phyloP scores from a whole-genome alignment of 1,140 invertebrate species.

The Drosophila grimshawi region DNA sequence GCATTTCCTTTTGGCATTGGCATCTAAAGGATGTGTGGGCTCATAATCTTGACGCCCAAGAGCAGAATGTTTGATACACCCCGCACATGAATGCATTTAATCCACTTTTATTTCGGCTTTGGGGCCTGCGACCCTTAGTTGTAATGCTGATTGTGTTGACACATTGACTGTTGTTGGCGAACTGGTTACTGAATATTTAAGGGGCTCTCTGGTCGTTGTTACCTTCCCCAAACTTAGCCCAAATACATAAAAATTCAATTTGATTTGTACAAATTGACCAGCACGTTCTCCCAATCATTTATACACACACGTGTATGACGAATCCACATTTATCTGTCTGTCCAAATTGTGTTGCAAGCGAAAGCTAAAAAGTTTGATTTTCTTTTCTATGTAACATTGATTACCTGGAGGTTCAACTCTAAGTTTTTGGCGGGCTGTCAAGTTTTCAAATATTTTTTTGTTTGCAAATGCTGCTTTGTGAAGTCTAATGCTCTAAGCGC shows the following conservation, averaged over 20 bases:
- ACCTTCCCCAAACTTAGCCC: conserved; percentile 41
- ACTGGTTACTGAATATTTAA: conserved; percentile 72
- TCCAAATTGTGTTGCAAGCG: background rate
- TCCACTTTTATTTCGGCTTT: conserved; percentile 72
- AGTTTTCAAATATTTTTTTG: conserved; percentile 14
- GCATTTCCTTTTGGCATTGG: conserved; percentile 32
- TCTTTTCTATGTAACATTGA: conserved; percentile 48
- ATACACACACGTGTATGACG: conserved; percentile 5
- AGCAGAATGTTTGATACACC: conserved; percentile 14
- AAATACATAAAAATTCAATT: conserved; percentile 70
- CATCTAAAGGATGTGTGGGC: background rate
- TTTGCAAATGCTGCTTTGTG: background rate
- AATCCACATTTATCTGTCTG: conserved; percentile 13
- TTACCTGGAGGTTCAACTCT: conserved; percentile 33
- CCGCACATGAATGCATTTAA: conserved; percentile 73
- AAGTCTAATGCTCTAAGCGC: background rate
- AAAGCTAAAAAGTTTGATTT: background rate
- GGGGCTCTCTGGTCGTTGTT: conserved; percentile 39
- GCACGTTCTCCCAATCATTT: conserved; percentile 42
- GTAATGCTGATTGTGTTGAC: conserved; percentile 80
- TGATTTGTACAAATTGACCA: conserved; percentile 38
- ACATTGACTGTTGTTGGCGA: conserved; percentile 51
- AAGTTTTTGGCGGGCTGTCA: conserved; percentile 35
- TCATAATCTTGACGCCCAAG: conserved; percentile 18
- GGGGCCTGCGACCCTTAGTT: conserved; percentile 50